phyloP scores from a whole-genome alignment of 2,113 vertebrate species.

The Dipodomys stephensi region DNA sequence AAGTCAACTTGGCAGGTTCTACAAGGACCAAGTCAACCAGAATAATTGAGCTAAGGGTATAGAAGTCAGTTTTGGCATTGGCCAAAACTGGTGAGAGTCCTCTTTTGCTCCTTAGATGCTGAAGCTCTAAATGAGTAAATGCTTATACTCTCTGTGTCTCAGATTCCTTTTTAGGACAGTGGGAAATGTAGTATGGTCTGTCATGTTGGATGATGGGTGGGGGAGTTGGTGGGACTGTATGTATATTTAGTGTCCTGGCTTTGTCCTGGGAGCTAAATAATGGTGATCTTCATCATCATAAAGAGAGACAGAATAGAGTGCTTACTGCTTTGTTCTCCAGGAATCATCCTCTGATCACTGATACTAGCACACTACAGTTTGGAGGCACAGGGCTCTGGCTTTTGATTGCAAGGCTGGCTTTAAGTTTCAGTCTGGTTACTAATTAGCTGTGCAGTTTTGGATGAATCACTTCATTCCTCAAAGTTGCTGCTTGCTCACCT shows the following conservation, averaged over 20 bases:
- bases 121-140: not conserved
- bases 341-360: not conserved
- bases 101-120: not conserved
- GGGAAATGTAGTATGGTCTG: not conserved
- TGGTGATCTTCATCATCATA: not conserved
- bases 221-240: not conserved
- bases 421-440: not conserved
- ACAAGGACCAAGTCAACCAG: not conserved
- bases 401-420: not conserved
- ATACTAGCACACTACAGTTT: not conserved
- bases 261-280: not conserved
- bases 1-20: conserved; percentile 62
- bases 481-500: not conserved
- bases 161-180: not conserved
- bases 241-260: not conserved
- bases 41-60: not conserved
- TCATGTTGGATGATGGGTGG: not conserved
- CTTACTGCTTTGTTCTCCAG: too few relatives aligned
- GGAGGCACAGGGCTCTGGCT: not conserved
- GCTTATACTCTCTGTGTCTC: not conserved
- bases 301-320: not conserved
- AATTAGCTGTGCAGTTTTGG: not conserved
- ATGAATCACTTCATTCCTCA: not conserved
- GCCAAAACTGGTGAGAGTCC: not conserved
- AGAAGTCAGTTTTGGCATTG: not conserved